Conservation (phyloP, 2,113 vertebrate species). For the Ivindomyrus marchei region DNA sequence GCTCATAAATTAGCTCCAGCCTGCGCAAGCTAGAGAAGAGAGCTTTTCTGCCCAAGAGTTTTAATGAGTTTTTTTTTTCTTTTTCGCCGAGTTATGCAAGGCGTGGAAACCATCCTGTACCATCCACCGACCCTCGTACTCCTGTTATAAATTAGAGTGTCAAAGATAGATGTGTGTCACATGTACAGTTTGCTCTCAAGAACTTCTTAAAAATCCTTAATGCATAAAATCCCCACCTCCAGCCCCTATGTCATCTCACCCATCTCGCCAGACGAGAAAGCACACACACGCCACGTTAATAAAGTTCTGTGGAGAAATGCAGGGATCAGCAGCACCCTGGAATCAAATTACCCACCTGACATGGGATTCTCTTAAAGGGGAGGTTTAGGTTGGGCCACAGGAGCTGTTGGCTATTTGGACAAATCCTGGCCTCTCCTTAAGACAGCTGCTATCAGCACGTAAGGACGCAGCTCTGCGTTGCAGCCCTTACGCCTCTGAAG, state of each 20-base stretch:
- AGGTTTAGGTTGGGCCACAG: not conserved
- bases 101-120: not conserved
- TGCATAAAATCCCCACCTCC: not conserved
- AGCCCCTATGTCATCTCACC: not conserved
- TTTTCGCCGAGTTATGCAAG: slow-evolving; percentile 5
- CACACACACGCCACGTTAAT: not conserved
- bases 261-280: not conserved
- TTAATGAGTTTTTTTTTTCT: slow-evolving; percentile 55
- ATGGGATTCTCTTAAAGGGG: not conserved
- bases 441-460: not conserved
- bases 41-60: slow-evolving; percentile 47
- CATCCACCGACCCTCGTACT: not conserved
- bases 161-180: not conserved
- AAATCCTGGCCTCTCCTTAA: not conserved
- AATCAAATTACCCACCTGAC: not conserved
- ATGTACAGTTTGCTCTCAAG: not conserved
- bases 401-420: not conserved
- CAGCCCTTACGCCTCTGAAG: not conserved
- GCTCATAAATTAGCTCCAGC: slow-evolving; percentile 57
- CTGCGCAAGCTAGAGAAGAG: slow-evolving; percentile 28
- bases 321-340: not conserved
- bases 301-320: not conserved
- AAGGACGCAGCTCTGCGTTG: not conserved
- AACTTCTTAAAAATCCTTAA: slow-evolving; percentile 5
- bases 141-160: not conserved